Evolutionary conservation across 1,140 invertebrate genomes (phyloP).

Genomic region (Odontomachus brunneus): DNA sequence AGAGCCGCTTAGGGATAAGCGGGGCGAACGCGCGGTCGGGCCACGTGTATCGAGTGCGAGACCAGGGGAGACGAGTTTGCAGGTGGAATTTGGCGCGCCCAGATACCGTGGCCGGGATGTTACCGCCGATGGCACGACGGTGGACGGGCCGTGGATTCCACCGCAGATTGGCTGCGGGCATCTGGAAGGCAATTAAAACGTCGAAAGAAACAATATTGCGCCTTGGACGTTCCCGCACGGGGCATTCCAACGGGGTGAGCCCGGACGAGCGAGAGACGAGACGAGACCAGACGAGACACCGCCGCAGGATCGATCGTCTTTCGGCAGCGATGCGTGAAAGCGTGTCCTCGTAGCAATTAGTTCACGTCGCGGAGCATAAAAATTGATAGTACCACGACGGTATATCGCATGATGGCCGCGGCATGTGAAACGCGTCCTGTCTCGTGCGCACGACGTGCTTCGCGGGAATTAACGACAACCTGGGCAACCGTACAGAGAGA

Average conservation of each 20-base stretch:
- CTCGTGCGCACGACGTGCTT: neutral
- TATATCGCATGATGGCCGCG: too few relatives aligned
- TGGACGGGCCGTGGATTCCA: conserved; percentile 51
- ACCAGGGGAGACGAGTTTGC: conserved; percentile 39
- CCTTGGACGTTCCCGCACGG: conserved; percentile 53
- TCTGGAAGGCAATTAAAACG: conserved; percentile 72
- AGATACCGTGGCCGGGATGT: conserved; percentile 48
- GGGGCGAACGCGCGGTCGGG: conserved; percentile 8
- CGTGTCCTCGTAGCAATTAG: neutral
- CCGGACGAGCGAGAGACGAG: neutral
- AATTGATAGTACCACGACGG: neutral
- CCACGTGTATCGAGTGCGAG: conserved; percentile 48
- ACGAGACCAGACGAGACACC: conserved; percentile 28
- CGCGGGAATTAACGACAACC: neutral
- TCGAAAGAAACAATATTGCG: conserved; percentile 75
- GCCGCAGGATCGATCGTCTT: conserved; percentile 16
- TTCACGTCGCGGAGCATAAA: neutral
- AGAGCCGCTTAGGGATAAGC: conserved; percentile 62
- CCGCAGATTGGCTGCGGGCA: conserved; percentile 53
- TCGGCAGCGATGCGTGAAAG: neutral
- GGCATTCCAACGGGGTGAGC: conserved; percentile 54
- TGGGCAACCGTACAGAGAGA: too few relatives aligned
- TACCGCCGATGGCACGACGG: conserved; percentile 60
- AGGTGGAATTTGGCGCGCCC: conserved; percentile 64
- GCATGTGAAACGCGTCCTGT: neutral